Evolutionary conservation across 2,797 vertebrate species (phyloP).

Genomic region (Lateolabrax maculatus): DNA sequence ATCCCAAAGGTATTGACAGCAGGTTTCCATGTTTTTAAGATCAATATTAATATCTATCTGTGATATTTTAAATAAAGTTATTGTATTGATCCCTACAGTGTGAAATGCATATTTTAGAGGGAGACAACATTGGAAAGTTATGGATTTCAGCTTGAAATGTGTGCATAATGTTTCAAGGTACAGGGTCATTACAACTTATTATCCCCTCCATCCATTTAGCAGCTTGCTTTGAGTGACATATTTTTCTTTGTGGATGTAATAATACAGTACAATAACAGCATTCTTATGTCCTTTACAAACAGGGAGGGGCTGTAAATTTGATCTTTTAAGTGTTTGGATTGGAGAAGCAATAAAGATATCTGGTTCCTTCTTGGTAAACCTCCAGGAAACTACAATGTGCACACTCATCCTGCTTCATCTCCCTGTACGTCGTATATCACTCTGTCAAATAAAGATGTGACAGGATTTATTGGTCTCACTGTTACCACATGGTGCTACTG

Average conservation of each 20-base stretch:
- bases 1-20: background rate
- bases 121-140: background rate
- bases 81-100: background rate
- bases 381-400: constrained; percentile 40
- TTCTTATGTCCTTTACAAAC: constrained; percentile 43
- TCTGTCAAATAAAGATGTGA: constrained; percentile 35
- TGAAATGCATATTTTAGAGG: background rate
- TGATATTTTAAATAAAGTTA: background rate
- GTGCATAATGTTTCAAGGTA: background rate
- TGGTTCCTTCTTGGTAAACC: constrained; percentile 54
- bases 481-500: constrained; percentile 8
- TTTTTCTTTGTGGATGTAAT: constrained; percentile 23
- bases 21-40: background rate
- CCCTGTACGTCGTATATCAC: background rate
- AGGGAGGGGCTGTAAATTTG: constrained; percentile 31
- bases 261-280: constrained; percentile 29
- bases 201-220: background rate
- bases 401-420: constrained; percentile 38
- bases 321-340: constrained; percentile 54
- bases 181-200: background rate
- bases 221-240: background rate
- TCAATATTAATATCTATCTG: background rate
- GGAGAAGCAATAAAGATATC: constrained; percentile 61
- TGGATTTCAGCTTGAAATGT: background rate
- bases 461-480: constrained; percentile 35